Conservation (phyloP, 2,888 invertebrate genomes). For the Allolobophora icterica region DNA sequence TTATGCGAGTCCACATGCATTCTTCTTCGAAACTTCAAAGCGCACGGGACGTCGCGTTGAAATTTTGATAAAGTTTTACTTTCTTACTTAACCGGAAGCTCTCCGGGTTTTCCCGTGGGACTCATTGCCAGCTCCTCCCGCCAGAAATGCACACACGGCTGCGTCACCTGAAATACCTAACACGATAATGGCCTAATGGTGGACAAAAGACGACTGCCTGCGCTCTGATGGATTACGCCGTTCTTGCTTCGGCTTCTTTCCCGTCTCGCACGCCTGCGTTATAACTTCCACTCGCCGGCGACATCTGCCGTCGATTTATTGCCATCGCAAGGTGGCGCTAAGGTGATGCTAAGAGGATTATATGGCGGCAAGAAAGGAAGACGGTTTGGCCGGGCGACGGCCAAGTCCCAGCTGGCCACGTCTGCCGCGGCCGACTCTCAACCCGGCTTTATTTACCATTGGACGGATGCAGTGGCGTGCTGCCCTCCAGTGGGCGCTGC, state of each 20-base stretch:
- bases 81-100: not conserved
- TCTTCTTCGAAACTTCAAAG: not conserved
- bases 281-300: slow-evolving; percentile 12
- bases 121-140: not conserved
- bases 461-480: slow-evolving; percentile 17
- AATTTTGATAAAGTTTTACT: slow-evolving; percentile 2
- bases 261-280: slow-evolving; percentile 24
- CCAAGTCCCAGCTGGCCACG: not conserved
- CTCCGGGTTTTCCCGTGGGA: not conserved
- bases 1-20: not conserved
- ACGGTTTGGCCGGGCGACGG: not conserved
- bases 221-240: not conserved
- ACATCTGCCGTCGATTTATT: slow-evolving; percentile 29
- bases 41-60: not conserved
- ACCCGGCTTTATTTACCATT: slow-evolving; percentile 17
- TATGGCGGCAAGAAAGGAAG: slow-evolving; percentile 21
- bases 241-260: slow-evolving; percentile 13
- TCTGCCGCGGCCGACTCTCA: not conserved
- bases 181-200: slow-evolving; percentile 10
- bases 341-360: slow-evolving; percentile 28
- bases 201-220: not conserved
- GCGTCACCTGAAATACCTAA: slow-evolving; percentile 11
- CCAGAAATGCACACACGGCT: not conserved
- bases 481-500: not conserved
- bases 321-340: slow-evolving; percentile 21